A percentile compares a stretch with the other conserved stretches of the same genome.
Conservation (phyloP, 2,113 vertebrate species). For the Ammospiza nelsoni region DNA sequence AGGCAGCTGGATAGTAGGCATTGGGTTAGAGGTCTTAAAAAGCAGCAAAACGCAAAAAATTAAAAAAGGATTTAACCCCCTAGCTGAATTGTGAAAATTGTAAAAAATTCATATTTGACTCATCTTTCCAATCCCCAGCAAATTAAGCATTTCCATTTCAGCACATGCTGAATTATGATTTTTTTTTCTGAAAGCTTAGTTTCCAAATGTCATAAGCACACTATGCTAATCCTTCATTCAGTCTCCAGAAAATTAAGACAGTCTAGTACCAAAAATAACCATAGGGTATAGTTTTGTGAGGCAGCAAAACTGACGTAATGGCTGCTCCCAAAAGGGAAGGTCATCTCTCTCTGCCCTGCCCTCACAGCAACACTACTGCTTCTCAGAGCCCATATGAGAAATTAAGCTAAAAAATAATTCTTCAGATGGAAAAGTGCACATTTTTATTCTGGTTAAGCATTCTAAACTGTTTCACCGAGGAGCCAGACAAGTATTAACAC, state of each 20-base stretch:
- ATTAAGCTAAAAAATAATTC: not conserved
- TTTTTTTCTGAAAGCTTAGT: not conserved
- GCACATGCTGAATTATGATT: not conserved
- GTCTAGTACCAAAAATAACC: slow-evolving; percentile 35
- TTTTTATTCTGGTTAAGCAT: not conserved
- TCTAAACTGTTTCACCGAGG: not conserved
- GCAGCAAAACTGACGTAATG: not conserved
- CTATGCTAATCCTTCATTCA: not conserved
- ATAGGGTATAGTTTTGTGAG: slow-evolving; percentile 15
- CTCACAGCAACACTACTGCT: not conserved
- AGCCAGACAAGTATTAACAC: not conserved
- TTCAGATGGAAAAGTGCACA: not conserved
- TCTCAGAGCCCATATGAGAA: not conserved
- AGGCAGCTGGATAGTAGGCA: slow-evolving; percentile 2
- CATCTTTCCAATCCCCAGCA: not conserved
- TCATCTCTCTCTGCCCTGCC: slow-evolving; percentile 10
- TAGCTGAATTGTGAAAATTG: not conserved
- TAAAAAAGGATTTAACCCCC: not conserved
- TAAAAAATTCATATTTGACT: not conserved
- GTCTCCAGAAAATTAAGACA: slow-evolving; percentile 43
- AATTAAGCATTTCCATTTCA: not conserved
- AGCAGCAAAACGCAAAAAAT: not conserved
- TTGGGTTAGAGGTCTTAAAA: slow-evolving; percentile 36
- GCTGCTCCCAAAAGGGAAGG: slow-evolving; percentile 21
- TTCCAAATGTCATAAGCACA: not conserved